Evolutionary conservation across 1,140 invertebrate genomes (phyloP), one percentile per base, ranked within the genome.

Genomic region (Amyelois transitella): DNA sequence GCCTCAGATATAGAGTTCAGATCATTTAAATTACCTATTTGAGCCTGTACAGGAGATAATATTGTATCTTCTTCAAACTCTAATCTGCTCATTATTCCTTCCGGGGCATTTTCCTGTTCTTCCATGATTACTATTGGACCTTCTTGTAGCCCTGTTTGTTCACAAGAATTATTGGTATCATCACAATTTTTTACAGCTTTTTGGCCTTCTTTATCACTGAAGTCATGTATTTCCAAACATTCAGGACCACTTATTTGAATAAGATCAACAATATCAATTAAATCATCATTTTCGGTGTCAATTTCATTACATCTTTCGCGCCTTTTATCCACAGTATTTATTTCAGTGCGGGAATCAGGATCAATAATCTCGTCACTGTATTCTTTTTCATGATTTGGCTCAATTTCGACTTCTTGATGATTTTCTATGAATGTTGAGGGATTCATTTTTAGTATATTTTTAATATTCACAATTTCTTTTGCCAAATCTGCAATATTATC

Each of bases 401-500:
- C n/a, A n/a, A n/a, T n/a, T n/a, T n/a, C n/a, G n/a, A n/a, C n/a
- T n/a, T n/a, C n/a, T n/a, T n/a, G n/a, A n/a, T 38, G n/a, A 14
- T 38, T 14, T n/a, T 6, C 6, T 38, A 49, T 44, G 53, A 52
- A 48, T 12, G 19, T 17, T 18, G 7, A 8, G 51, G 28, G 38
- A 38, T 59, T 50, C 53, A 45, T 65, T 43, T 55, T 64, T 14
- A 74, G 53, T n/a, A 67, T 51, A 51, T 17, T 54, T 62, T 75
- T 78, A 51, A 78, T 76, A 51, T 51, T 55, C 21, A 55, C 49
- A 18, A 78, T 57, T 48, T 75, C 69, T 57, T 75, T 68, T 32
- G 49, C 57, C 22, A 76, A 51, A 50, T 61, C 60, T 6, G 57
- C 44, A 45, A 74, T 53, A 28, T 54, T 67, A n/a, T 43, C 55